These are phyloP conservation scores for Cromileptes altivelis DNA, from an alignment of 2,113 vertebrate genomes.

Conservation along the genomic window DNA sequence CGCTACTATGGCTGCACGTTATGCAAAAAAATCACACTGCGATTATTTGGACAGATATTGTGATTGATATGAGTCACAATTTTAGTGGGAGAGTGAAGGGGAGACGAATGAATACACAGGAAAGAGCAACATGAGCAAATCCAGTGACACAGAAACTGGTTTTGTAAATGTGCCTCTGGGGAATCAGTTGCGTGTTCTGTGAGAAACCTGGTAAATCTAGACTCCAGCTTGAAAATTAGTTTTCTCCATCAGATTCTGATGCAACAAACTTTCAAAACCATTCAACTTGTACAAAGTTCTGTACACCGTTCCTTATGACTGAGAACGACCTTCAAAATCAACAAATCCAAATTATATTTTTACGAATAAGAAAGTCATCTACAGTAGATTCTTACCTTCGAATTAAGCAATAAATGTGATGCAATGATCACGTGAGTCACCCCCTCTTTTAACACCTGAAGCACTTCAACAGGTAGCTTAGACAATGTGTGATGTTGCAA, in stretches of 20 bases:
- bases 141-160: conserved; percentile 11
- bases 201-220: neutral
- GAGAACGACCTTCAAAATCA: neutral
- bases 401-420: neutral
- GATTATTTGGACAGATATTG: too few species aligned
- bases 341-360: neutral
- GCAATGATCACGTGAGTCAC: neutral
- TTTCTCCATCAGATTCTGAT: neutral
- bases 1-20: too few species aligned
- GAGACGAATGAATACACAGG: neutral
- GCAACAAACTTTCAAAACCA: too few species aligned
- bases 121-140: neutral
- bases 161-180: conserved; percentile 8
- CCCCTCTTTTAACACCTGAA: neutral
- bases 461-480: neutral
- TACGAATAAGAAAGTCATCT: neutral
- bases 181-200: conserved; percentile 20
- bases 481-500: neutral
- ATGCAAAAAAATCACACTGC: too few species aligned
- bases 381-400: neutral
- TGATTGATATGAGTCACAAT: too few species aligned
- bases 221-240: neutral
- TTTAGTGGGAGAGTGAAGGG: neutral
- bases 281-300: too few species aligned
- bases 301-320: too few species aligned